phyloP scores from a whole-genome alignment of 2,888 invertebrate species.

The Sisyra nigra region DNA sequence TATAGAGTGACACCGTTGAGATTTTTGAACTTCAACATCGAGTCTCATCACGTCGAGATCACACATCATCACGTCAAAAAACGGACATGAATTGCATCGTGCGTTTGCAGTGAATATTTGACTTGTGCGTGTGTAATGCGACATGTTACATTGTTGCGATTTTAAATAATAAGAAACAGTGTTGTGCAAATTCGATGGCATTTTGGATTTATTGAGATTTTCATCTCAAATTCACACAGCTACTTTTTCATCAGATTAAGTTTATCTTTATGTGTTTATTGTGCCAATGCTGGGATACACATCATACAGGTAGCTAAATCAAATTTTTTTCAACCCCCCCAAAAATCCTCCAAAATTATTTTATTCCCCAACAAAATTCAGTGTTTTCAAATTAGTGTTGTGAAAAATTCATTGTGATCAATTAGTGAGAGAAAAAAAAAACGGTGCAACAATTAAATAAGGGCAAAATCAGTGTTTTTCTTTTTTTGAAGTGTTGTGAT shows the following conservation, averaged over 20 bases:
- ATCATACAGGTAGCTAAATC: conserved; percentile 39
- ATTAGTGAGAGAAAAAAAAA: not conserved
- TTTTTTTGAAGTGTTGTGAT: not conserved
- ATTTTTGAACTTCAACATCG: no score
- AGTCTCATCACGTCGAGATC: no score
- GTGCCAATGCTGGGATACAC: conserved; percentile 53
- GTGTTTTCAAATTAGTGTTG: not conserved
- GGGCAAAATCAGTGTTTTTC: not conserved
- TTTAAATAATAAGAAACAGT: no score
- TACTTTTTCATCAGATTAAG: not conserved
- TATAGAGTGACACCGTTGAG: no score
- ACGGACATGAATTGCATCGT: no score
- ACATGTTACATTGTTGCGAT: no score
- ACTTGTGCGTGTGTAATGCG: no score
- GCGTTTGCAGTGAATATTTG: no score
- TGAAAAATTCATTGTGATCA: not conserved
- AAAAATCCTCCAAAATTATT: not conserved
- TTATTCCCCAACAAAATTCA: not conserved
- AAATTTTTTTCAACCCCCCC: not conserved
- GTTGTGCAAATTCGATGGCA: no score
- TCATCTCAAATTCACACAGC: not conserved
- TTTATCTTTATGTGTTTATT: conserved; percentile 30
- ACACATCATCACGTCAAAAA: no score
- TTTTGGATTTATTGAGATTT: not conserved
- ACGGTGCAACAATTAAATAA: not conserved